Conservation (phyloP, 2,888 invertebrate genomes). For the Caenorhabditis sinica region DNA sequence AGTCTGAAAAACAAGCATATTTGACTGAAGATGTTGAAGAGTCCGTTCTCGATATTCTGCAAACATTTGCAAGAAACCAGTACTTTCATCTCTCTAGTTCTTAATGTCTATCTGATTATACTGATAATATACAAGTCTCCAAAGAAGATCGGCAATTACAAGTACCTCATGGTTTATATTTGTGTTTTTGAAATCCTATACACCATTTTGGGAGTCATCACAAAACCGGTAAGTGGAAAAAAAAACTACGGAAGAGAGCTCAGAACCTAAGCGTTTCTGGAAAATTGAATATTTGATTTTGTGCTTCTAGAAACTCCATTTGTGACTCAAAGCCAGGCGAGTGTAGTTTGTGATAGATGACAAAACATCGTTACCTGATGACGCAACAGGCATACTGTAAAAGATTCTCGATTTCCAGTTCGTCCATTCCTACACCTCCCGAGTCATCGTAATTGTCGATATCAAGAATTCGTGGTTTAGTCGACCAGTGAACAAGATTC, state of each 20-base stretch:
- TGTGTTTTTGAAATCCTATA: constrained; percentile 56
- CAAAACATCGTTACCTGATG: no score
- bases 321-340: neutral
- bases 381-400: no score
- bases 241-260: no score
- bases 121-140: constrained; percentile 50
- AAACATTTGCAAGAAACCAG: constrained; percentile 38
- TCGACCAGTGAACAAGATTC: constrained; percentile 32
- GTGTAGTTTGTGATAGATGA: neutral
- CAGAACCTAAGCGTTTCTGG: neutral
- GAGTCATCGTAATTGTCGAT: constrained; percentile 51
- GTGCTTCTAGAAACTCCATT: neutral
- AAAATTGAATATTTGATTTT: no score
- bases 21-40: constrained; percentile 30
- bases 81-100: constrained; percentile 29
- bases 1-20: neutral
- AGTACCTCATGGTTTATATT: constrained; percentile 57
- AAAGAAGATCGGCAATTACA: constrained; percentile 52
- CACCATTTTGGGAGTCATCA: constrained; percentile 41
- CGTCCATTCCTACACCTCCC: constrained; percentile 44
- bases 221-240: constrained; percentile 45
- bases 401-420: constrained; percentile 32
- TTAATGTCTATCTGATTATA: constrained; percentile 34
- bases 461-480: constrained; percentile 47
- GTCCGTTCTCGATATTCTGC: constrained; percentile 45